A percentile compares a stretch with the other conserved stretches of the same genome.
Evolutionary conservation across 2,797 vertebrate species (phyloP).

Genomic region (Phyllotis vaccarum): DNA sequence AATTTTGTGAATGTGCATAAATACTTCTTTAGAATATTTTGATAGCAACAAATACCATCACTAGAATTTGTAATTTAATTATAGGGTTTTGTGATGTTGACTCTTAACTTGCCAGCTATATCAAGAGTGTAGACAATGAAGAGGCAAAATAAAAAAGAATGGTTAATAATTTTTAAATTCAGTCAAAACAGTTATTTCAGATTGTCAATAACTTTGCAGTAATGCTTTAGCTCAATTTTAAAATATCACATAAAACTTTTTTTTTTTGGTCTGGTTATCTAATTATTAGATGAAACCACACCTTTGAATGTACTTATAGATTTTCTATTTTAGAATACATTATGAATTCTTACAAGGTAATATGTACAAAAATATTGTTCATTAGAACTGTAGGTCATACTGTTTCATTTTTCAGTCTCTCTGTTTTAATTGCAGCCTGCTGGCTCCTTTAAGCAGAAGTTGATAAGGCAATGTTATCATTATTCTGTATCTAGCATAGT

Average conservation of each 20-base stretch:
- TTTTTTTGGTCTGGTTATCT: not conserved
- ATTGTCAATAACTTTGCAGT: not conserved
- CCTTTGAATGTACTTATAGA: not conserved
- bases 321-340: slow-evolving; percentile 15
- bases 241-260: not conserved
- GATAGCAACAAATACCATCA: not conserved
- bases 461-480: not conserved
- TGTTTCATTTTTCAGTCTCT: not conserved
- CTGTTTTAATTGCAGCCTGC: not conserved
- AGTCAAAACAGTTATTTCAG: not conserved
- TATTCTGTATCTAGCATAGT: not conserved
- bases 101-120: slow-evolving; percentile 4
- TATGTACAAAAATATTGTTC: not conserved
- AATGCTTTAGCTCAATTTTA: slow-evolving; percentile 8
- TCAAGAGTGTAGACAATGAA: slow-evolving; percentile 29
- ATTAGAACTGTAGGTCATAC: not conserved
- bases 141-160: not conserved
- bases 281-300: not conserved
- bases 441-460: not conserved
- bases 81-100: slow-evolving; percentile 29
- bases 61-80: slow-evolving; percentile 41
- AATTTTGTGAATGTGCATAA: slow-evolving; percentile 19
- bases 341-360: not conserved
- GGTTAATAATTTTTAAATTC: slow-evolving; percentile 42
- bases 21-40: slow-evolving; percentile 57